Conservation (phyloP, 2,888 invertebrate genomes). For the Anthrax anthrax region DNA sequence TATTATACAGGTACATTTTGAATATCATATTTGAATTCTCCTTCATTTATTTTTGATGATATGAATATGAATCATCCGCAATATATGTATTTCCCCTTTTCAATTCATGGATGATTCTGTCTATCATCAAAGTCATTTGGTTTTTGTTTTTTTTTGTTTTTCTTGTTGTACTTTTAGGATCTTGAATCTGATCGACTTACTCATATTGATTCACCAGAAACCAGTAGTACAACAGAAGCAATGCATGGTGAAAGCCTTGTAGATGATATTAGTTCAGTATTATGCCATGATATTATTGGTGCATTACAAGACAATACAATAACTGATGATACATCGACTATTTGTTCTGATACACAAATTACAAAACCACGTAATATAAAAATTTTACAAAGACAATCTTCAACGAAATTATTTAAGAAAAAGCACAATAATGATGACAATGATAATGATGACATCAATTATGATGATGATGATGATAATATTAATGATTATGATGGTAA, state of each 20-base stretch:
- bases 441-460: too few relatives aligned
- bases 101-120: too few relatives aligned
- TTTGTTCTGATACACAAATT: constrained; percentile 40
- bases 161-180: constrained; percentile 27
- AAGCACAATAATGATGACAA: too few relatives aligned
- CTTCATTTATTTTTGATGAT: too few relatives aligned
- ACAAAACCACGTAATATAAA: constrained; percentile 10
- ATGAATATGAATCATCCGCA: too few relatives aligned
- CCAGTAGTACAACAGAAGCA: constrained; percentile 59
- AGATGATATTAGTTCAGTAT: constrained; percentile 63
- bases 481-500: too few relatives aligned
- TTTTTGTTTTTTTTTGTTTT: not conserved
- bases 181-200: constrained; percentile 40
- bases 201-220: constrained; percentile 73
- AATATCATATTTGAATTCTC: not conserved
- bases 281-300: constrained; percentile 51
- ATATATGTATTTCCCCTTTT: too few relatives aligned
- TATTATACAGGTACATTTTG: not conserved
- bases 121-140: not conserved
- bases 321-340: constrained; percentile 55
- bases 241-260: constrained; percentile 64
- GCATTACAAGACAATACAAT: constrained; percentile 54
- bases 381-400: constrained; percentile 37
- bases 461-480: too few relatives aligned
- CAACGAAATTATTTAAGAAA: constrained; percentile 39